Conservation (phyloP, 1,140 invertebrate species). For the Meloidogyne exigua region DNA sequence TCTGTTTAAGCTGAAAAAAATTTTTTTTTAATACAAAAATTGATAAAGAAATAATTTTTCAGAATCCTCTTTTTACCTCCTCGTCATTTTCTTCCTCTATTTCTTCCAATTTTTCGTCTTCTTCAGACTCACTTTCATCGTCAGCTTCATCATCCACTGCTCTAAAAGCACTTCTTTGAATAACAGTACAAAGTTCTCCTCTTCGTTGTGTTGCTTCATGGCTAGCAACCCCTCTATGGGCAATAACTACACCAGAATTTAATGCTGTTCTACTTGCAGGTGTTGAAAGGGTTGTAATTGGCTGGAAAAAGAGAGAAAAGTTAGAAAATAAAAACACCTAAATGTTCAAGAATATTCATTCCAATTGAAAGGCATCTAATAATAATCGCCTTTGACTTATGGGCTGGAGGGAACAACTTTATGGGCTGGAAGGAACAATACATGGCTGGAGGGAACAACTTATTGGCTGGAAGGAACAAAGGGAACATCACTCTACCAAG, state of each 20-base stretch:
- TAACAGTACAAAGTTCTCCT: constrained; percentile 11
- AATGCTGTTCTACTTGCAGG: neutral
- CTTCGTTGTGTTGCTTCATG: neutral
- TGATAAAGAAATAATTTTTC: neutral
- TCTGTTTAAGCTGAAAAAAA: neutral
- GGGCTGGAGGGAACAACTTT: too few species aligned
- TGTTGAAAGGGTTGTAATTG: neutral
- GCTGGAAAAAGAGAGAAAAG: neutral
- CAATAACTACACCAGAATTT: constrained; percentile 10
- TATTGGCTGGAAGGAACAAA: too few species aligned
- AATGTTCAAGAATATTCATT: neutral
- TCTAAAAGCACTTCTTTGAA: constrained; percentile 8
- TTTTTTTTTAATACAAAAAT: too few species aligned
- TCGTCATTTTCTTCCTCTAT: constrained; percentile 2
- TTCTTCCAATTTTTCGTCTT: neutral
- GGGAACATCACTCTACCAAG: neutral
- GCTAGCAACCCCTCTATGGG: constrained; percentile 12
- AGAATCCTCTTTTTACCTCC: neutral
- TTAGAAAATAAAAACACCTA: neutral
- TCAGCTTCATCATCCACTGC: constrained; percentile 15
- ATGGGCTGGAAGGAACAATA: too few species aligned
- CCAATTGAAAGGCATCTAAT: neutral
- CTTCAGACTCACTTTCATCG: constrained; percentile 19
- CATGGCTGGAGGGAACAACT: too few species aligned
- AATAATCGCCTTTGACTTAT: too few species aligned